Percentiles rank a stretch among this genome's conserved stretches.
Conservation (phyloP, 2,113 vertebrate genomes). For the Bambusicola thoracicus region DNA sequence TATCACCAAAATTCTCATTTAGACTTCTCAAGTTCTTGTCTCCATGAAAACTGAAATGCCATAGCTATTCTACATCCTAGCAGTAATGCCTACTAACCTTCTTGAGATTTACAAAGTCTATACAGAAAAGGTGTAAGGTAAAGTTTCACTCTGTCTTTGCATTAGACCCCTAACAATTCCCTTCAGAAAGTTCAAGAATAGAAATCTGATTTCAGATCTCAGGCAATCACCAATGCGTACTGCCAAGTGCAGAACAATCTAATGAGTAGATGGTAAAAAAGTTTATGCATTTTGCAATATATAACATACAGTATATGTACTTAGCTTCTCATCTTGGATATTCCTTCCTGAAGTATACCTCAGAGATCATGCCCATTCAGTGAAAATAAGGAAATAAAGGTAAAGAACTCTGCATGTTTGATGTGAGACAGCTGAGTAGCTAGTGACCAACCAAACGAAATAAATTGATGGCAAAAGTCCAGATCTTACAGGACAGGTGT, state of each 20-base stretch:
- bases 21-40: neutral
- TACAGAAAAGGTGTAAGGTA: neutral
- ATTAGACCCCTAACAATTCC: neutral
- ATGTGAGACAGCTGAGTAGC: neutral
- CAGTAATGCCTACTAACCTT: neutral
- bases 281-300: neutral
- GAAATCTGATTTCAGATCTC: neutral
- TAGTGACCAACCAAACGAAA: neutral
- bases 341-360: neutral
- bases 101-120: neutral
- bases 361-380: neutral
- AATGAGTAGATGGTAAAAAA: neutral
- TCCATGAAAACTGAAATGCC: neutral
- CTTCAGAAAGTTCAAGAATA: neutral
- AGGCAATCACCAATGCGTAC: neutral
- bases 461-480: slow-evolving; percentile 9
- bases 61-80: neutral
- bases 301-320: too few relatives aligned
- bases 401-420: neutral
- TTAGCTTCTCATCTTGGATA: neutral
- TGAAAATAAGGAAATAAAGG: neutral
- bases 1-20: neutral
- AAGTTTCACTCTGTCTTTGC: neutral
- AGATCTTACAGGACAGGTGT: slow-evolving; percentile 55
- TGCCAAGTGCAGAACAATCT: neutral